A percentile compares a stretch with the other conserved stretches of the same genome.
These are phyloP conservation scores for Microhierax caerulescens DNA, from an alignment of 2,797 vertebrate genomes.

Conservation along the genomic window DNA sequence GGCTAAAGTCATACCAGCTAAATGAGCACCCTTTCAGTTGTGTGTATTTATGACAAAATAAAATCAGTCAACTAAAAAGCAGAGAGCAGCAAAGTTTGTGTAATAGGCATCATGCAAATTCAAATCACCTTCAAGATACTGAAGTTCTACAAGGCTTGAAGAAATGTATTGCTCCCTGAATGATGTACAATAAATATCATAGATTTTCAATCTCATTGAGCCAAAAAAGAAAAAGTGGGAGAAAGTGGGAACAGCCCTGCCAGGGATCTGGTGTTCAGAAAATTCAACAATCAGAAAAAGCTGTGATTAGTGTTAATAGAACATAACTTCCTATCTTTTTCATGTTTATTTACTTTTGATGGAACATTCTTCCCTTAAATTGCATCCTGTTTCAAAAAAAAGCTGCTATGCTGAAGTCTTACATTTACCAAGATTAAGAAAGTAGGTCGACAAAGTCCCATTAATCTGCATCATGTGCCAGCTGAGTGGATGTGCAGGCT, in stretches of 20 bases:
- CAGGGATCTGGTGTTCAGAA: background rate
- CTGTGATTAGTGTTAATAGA: conserved; percentile 28
- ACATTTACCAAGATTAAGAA: background rate
- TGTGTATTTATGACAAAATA: background rate
- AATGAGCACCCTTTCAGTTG: background rate
- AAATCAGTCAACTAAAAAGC: background rate
- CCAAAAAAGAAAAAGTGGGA: background rate
- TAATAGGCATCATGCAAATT: background rate
- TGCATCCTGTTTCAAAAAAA: conserved; percentile 36
- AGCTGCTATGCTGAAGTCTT: background rate
- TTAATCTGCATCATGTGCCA: background rate
- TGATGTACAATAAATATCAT: background rate
- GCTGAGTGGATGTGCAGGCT: background rate
- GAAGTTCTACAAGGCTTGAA: background rate
- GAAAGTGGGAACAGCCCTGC: background rate
- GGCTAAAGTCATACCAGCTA: background rate
- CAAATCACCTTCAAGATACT: background rate
- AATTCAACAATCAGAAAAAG: conserved; percentile 15
- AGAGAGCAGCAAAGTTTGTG: background rate
- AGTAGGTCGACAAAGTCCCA: background rate
- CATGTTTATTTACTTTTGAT: conserved; percentile 52
- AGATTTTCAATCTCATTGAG: background rate
- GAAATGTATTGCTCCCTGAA: background rate
- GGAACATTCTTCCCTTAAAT: conserved; percentile 56
- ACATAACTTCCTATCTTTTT: conserved; percentile 43